phyloP scores from a whole-genome alignment of 2,888 invertebrate species.

The Drosophila vallismaia region DNA sequence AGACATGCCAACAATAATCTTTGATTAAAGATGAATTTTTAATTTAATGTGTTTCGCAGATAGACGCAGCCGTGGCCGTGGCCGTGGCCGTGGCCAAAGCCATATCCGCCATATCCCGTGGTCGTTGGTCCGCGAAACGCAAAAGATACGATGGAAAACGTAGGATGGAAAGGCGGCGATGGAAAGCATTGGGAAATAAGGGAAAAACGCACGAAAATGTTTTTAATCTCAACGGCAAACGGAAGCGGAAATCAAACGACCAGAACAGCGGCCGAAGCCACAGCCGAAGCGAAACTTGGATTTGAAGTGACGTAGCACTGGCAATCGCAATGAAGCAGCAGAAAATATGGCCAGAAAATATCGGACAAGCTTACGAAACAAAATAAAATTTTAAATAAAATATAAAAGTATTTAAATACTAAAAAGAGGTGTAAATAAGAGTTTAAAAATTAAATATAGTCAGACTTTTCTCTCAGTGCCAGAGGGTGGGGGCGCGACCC shows the following conservation, averaged over 20 bases:
- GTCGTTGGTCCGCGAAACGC: constrained; percentile 50
- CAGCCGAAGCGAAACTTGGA: constrained; percentile 6
- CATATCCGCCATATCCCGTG: constrained; percentile 24
- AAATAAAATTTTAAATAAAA: not conserved
- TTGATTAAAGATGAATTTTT: constrained; percentile 83
- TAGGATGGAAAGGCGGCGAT: constrained; percentile 15
- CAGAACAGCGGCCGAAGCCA: constrained; percentile 72
- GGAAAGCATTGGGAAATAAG: constrained; percentile 64
- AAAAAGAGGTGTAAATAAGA: not conserved
- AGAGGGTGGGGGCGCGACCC: constrained; percentile 43
- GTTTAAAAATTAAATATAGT: no score
- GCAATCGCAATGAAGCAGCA: constrained; percentile 8
- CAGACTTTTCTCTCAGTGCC: constrained; percentile 5
- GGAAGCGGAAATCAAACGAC: constrained; percentile 83
- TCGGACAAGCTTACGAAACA: not conserved
- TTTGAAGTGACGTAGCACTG: constrained; percentile 25
- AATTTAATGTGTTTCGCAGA: constrained; percentile 80
- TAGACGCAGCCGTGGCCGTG: constrained; percentile 59
- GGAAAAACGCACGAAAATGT: constrained; percentile 72
- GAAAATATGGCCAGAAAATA: not conserved
- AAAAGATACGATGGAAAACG: constrained; percentile 26
- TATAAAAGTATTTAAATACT: not conserved
- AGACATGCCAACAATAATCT: constrained; percentile 81
- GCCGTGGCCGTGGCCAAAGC: constrained; percentile 53
- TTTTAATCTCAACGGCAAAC: constrained; percentile 83